Evolutionary conservation across 2,888 invertebrate species (phyloP).

Genomic region (Lithophane semibrunnea): DNA sequence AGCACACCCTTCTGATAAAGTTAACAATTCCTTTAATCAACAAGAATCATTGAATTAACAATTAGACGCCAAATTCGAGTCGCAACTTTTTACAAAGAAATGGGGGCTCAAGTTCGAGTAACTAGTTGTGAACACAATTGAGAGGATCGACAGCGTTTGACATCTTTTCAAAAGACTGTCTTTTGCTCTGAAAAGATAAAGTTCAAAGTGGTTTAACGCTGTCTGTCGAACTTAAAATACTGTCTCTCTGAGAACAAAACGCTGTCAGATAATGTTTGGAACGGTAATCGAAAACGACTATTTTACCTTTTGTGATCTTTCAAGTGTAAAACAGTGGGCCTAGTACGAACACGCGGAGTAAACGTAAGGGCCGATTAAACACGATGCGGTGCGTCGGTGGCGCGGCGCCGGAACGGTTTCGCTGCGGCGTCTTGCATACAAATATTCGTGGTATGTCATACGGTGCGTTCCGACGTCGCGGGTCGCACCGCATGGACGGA

Average conservation of each 20-base stretch:
- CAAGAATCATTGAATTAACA: not conserved
- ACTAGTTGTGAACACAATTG: slow-evolving; percentile 19
- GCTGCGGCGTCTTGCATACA: too few species aligned
- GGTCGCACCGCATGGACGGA: too few species aligned
- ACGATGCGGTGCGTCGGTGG: too few species aligned
- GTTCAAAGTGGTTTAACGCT: slow-evolving; percentile 1
- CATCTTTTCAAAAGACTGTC: not conserved
- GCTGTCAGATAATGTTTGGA: not conserved
- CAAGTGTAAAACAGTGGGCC: not conserved
- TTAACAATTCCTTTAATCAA: not conserved
- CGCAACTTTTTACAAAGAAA: slow-evolving; percentile 3
- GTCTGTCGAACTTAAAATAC: not conserved
- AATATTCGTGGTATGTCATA: too few species aligned
- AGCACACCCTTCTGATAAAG: not conserved
- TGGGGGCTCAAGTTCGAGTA: not conserved
- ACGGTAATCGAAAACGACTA: not conserved
- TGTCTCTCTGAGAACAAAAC: slow-evolving; percentile 6
- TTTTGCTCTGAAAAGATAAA: not conserved
- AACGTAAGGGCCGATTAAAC: too few species aligned
- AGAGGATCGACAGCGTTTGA: not conserved
- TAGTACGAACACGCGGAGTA: too few species aligned
- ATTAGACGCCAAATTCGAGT: not conserved
- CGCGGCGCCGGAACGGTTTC: too few species aligned
- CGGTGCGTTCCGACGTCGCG: too few species aligned
- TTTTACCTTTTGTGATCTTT: slow-evolving; percentile 8